Evolutionary conservation across 2,797 vertebrate genomes (phyloP), one percentile per base, ranked within the genome.

Genomic region (Manis crassicaudata): DNA sequence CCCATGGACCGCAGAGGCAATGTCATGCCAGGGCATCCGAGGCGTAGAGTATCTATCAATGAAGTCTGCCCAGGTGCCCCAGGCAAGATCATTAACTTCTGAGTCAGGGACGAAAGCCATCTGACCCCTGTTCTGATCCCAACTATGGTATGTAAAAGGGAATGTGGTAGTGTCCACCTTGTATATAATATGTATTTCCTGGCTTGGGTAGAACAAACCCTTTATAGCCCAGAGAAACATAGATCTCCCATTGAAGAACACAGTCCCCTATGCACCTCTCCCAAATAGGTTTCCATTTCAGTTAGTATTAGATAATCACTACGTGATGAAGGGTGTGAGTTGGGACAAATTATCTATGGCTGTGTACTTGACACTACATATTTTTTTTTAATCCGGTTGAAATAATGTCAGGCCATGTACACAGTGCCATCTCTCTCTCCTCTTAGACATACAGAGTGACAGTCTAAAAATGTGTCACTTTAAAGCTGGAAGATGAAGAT

Each of bases 21-120:
- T 99, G 98, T 99, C 99, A 0, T 99, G 99, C 99, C 99, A 99
- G 0, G 99, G 99, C 99, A 99, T 99, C 96, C 99, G 99, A 18
- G 99, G 99, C 0, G 98, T 99, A 4, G 98, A 99, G 96, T 99
- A 99, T 65, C 99, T 98, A 98, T 99, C 99, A 29, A 99, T 99
- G 97, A 99, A 99, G 97, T 99, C 99, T 99, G 96, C 0, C 43
- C 97, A 54, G 80, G 94, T 21, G 72, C 25, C 29, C 79, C 92
- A 94, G 88, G 68, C 86, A 91, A 80, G 23, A 12, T 0, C 0
- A 58, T 1, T 75, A 43, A 82, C 10, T 25, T 46, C 52, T 7
- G 29, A 37, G 43, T 65, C 21, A 60, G 62, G 21, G 23, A 65
- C 50, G 86, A 29, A 54, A 81, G n/a, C 18, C 29, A 60, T n/a